These are phyloP conservation scores for Pteronotus mesoamericanus DNA, from an alignment of 2,797 vertebrate species.

Conservation along the genomic window DNA sequence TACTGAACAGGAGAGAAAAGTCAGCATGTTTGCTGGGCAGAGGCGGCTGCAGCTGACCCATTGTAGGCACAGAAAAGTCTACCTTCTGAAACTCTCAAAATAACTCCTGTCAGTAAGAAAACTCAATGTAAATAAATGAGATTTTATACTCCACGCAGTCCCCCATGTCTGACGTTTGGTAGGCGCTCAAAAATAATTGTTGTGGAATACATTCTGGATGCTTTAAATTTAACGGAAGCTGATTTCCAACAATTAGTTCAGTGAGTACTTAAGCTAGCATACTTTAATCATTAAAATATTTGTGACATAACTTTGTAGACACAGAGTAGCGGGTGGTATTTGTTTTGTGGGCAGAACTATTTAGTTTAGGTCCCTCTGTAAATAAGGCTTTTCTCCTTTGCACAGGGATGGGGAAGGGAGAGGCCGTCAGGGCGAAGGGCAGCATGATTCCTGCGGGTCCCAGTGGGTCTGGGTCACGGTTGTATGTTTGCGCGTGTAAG, in stretches of 20 bases:
- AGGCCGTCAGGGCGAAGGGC: neutral
- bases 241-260: neutral
- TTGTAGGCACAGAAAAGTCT: neutral
- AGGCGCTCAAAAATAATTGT: neutral
- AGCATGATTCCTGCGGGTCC: neutral
- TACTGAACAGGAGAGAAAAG: neutral
- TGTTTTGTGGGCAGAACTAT: neutral
- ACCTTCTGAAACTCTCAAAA: neutral
- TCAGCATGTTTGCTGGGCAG: neutral
- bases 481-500: neutral
- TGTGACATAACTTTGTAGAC: neutral
- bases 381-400: neutral
- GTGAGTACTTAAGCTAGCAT: neutral
- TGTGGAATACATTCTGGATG: neutral
- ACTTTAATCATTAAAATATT: constrained; percentile 20
- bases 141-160: neutral
- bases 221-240: neutral
- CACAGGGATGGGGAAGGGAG: neutral
- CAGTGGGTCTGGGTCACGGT: no score
- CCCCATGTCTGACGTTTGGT: neutral
- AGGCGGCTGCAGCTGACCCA: neutral
- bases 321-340: neutral
- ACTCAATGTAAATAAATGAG: neutral
- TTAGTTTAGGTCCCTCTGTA: neutral
- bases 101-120: neutral